Evolutionary conservation across 2,797 vertebrate genomes (phyloP), one percentile per base, ranked within the genome.

Genomic region (Hypotaenidia okinawae): DNA sequence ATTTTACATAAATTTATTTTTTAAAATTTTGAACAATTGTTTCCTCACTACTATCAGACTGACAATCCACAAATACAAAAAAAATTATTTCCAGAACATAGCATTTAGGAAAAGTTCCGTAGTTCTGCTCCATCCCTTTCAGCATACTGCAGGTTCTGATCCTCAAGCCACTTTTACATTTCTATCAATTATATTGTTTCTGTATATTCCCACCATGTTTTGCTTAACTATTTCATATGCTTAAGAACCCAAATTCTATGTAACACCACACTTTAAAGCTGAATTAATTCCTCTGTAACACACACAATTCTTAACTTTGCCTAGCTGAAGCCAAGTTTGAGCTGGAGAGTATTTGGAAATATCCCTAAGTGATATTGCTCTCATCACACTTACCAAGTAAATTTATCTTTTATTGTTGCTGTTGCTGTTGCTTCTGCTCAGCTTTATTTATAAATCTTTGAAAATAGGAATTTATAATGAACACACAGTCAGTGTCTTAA

Each of bases 381-480:
- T 94, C 88, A 94, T 89, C 41, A 69, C 70, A 52, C 57, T 87
- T 93, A 86, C 45, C 41, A 69, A 88, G 32, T 72, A 23, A 67
- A 28, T 83, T 78, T 95, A 64, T 70, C 25, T 87, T 64, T 72
- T 21, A 25, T 64, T 85, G 33, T 68, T 82, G 67, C 91, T 96
- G 51, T 32, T 96, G 47, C 30, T 72, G 55, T 72, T 96, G 78
- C 55, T 95, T 84, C 33, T 84, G 28, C 37, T 92, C 64, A 55
- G 79, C 13, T 66, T 93, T 94, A 93, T 87, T 93, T 95, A 92
- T 85, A 93, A 93, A 89, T 77, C 91, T 85, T 86, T 89, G 84
- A 89, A 91, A 93, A 94, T 4, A 61, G 24, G 63, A 89, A 93
- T 94, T 95, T 67, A 76, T 94, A 95, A 95, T 85, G 84, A 95